A percentile compares a stretch with the other conserved stretches of the same genome.
phyloP scores from a whole-genome alignment of 2,797 vertebrate genomes.

The Anas georgica region DNA sequence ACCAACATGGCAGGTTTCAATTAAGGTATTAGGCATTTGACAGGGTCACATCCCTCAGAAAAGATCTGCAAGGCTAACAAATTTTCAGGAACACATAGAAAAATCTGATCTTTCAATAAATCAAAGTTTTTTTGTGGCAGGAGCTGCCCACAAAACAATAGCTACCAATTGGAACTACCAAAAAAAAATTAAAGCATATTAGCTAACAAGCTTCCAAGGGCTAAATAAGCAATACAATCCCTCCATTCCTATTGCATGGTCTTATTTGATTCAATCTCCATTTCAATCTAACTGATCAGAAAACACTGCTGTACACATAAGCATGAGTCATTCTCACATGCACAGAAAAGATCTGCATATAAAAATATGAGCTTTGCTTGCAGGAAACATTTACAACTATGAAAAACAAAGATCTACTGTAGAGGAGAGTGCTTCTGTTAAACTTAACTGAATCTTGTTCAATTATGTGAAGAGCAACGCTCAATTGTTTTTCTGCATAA shows the following conservation, averaged over 20 bases:
- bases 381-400: neutral
- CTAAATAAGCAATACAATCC: neutral
- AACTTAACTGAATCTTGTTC: neutral
- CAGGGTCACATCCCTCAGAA: neutral
- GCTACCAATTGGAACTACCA: neutral
- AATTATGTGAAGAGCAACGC: neutral
- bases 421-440: neutral
- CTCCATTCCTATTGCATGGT: neutral
- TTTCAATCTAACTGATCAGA: neutral
- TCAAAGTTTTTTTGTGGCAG: neutral
- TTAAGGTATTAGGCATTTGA: neutral
- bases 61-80: neutral
- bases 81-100: neutral
- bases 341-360: neutral
- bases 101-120: neutral
- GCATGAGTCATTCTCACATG: neutral
- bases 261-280: neutral
- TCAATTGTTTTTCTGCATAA: neutral
- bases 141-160: neutral
- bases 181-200: no score
- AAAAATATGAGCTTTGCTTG: neutral
- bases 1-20: neutral
- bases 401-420: neutral
- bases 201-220: neutral
- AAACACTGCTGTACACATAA: neutral